These are phyloP conservation scores for Heliconius sara DNA, from an alignment of 2,888 invertebrate genomes.

Conservation along the genomic window DNA sequence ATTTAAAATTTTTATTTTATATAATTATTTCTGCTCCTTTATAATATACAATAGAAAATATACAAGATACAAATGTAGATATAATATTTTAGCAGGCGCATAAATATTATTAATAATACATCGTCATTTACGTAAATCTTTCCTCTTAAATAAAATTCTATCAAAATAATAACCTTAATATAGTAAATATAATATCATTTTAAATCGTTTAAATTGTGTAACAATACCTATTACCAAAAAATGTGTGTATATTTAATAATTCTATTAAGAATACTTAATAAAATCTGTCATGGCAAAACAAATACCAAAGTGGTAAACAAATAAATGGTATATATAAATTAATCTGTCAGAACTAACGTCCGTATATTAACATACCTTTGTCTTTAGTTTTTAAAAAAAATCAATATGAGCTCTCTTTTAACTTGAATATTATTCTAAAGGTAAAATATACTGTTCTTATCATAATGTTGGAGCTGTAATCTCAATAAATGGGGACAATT, in stretches of 20 bases:
- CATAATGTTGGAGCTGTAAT: not conserved
- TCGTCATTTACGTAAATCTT: not conserved
- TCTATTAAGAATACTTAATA: not conserved
- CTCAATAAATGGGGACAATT: not conserved
- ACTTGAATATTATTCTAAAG: not conserved
- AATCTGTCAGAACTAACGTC: not conserved
- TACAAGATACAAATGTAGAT: constrained; percentile 2
- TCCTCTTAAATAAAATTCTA: not conserved
- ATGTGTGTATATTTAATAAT: not conserved
- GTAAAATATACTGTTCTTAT: not conserved
- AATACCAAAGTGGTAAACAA: not conserved
- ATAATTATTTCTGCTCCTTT: not conserved
- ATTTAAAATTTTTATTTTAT: not conserved
- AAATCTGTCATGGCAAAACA: not conserved
- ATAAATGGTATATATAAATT: not conserved
- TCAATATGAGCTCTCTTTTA: not conserved
- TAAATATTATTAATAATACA: not conserved
- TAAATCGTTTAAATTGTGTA: not conserved
- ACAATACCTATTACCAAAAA: not conserved
- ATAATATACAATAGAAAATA: constrained; percentile 13
- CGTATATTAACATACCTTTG: not conserved
- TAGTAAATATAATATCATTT: not conserved
- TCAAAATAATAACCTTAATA: not conserved
- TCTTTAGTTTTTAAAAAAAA: not conserved
- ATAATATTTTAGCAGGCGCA: constrained; percentile 2